These are phyloP conservation scores for Colius striatus DNA, from an alignment of 2,113 vertebrate genomes.

Conservation along the genomic window DNA sequence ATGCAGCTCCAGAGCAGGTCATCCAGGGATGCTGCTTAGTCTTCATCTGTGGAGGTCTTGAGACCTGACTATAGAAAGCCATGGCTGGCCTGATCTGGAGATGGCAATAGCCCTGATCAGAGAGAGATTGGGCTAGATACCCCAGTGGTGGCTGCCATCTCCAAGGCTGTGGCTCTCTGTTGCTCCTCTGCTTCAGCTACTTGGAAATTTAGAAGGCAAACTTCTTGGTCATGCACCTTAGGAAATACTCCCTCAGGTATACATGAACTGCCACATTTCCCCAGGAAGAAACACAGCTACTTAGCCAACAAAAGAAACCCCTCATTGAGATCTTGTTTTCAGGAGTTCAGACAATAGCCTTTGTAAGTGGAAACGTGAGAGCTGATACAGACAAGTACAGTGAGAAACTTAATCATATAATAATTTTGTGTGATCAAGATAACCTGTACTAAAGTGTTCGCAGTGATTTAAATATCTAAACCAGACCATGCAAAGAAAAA, in stretches of 20 bases:
- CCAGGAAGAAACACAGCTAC: background rate
- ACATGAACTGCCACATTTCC: background rate
- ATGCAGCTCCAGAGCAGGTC: accelerated
- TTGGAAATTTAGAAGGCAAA: background rate
- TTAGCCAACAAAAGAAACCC: constrained; percentile 25
- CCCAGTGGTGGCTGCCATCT: background rate
- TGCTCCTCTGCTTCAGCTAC: background rate
- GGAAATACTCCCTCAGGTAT: background rate
- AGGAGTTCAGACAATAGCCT: background rate
- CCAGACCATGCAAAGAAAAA: background rate
- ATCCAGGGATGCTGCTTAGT: background rate
- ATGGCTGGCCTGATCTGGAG: background rate
- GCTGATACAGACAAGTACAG: background rate
- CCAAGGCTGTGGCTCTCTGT: background rate
- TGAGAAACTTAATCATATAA: background rate
- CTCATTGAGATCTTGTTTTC: constrained; percentile 3
- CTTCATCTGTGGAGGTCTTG: background rate
- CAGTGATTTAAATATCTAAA: constrained; percentile 12
- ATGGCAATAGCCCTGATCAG: background rate
- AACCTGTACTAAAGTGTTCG: background rate
- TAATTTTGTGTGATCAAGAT: background rate
- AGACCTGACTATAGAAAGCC: background rate
- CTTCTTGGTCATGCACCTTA: background rate
- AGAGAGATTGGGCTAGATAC: background rate
- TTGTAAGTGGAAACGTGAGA: background rate